Evolutionary conservation across 2,797 vertebrate genomes (phyloP), one percentile per base, ranked within the genome.

Genomic region (Gymnothorax reevesii): DNA sequence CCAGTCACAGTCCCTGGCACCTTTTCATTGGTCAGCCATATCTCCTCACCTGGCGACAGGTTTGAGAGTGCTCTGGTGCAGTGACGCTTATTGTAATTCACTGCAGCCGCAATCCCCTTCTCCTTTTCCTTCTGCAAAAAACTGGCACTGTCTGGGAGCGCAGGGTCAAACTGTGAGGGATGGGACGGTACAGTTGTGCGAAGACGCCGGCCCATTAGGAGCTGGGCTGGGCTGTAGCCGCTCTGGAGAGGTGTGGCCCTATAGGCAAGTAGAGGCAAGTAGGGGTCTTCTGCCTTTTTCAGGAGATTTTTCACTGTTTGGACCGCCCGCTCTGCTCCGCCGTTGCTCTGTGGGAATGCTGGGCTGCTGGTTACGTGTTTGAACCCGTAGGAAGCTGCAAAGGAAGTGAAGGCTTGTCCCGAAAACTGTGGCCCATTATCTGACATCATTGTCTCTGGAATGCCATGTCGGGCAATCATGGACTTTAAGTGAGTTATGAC

Each of bases 401-500:
- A 80, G 0, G 3, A 15, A 25, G 57, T 5, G 33, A 88, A 88
- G 25, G 52, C 57, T 49, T 73, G 54, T 64, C 79, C 79, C 8
- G 83, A 88, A 75, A 86, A 90, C 80, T 90, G 85, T 42, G 88
- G 89, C 25, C 83, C 86, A 54, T 86, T 88, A 52, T 89, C 88
- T 0, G 85, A 57, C 13, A 88, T 57, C 2, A 89, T 57, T 0
- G 60, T 33, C 82, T 87, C 87, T 7, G 87, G 86, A 25, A 89
- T 17, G 12, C 73, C 87, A 49, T 87, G 84, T 6, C 22, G 9
- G 20, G 82, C 73, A 22, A 86, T 87, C 5, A 88, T 84, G 0
- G 66, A 82, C 73, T 83, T 87, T 8, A 90, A 4, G 62, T 89
- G 86, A 1, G 57, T n/a, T 54, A 89, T 80, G 10, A 88, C n/a